Conservation (phyloP, 2,888 invertebrate species). For the Octodonta nipae region DNA sequence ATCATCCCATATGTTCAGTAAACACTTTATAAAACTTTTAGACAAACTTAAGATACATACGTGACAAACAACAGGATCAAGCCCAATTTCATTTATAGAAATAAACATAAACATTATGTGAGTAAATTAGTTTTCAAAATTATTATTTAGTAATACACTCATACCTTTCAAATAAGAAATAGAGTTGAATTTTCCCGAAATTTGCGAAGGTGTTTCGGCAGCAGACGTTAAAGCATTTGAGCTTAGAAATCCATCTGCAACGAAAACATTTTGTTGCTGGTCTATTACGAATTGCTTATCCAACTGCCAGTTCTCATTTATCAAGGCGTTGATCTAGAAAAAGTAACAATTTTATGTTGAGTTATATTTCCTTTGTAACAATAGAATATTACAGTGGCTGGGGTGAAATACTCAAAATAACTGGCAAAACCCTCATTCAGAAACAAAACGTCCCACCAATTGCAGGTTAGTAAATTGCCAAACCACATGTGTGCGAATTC, state of each 20-base stretch:
- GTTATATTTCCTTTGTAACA: not conserved
- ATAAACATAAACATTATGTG: too few species aligned
- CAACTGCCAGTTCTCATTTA: conserved; percentile 9
- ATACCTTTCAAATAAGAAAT: conserved; percentile 51
- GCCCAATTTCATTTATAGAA: too few species aligned
- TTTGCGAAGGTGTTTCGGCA: conserved; percentile 38
- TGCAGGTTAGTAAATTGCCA: conserved; percentile 60
- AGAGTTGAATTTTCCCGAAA: conserved; percentile 42
- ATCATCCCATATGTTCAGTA: too few species aligned
- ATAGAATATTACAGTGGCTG: conserved; percentile 11
- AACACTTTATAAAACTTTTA: too few species aligned
- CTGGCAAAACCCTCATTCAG: conserved; percentile 63
- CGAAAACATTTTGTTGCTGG: conserved; percentile 14
- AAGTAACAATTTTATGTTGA: not conserved
- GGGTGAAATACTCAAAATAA: conserved; percentile 54
- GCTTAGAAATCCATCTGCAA: conserved; percentile 10
- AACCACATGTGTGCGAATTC: conserved; percentile 78
- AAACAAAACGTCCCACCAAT: conserved; percentile 66
- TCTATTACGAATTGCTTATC: conserved; percentile 18
- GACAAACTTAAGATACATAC: too few species aligned
- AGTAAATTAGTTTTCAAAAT: too few species aligned
- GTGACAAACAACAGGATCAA: too few species aligned
- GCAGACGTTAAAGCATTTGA: conserved; percentile 41
- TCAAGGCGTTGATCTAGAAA: not conserved
- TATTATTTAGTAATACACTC: too few species aligned